Evolutionary conservation across 2,888 invertebrate genomes (phyloP).

Genomic region (Oscheius sp.): DNA sequence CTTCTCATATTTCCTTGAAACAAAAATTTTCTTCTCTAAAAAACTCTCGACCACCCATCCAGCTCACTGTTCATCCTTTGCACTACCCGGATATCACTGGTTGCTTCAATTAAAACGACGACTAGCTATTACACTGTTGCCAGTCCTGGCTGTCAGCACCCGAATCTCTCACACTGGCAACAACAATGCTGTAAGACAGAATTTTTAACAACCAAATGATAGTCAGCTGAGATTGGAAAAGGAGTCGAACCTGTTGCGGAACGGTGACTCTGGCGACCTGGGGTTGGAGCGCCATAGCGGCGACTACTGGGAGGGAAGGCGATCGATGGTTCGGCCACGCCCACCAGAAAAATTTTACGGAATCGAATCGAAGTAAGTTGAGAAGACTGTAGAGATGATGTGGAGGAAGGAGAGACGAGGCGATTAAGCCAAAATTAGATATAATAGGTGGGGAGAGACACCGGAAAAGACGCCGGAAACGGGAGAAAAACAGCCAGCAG

Average conservation of each 20-base stretch:
- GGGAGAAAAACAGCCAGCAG: constrained; percentile 15
- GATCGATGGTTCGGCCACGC: constrained; percentile 25
- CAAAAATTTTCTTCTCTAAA: too few relatives aligned
- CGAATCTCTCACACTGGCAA: neutral
- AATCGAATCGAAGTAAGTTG: too few relatives aligned
- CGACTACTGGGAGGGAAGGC: constrained; percentile 18
- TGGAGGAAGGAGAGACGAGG: neutral
- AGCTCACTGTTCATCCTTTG: too few relatives aligned
- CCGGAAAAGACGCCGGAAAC: constrained; percentile 18
- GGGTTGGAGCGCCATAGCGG: constrained; percentile 30
- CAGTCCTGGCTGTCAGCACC: constrained; percentile 17
- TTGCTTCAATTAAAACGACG: constrained; percentile 10
- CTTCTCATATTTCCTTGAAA: too few relatives aligned
- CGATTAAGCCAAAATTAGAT: neutral
- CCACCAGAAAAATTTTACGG: constrained; percentile 14
- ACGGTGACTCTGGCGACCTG: constrained; percentile 34
- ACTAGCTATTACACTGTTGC: constrained; percentile 16
- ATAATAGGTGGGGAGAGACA: neutral
- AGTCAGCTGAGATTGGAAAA: neutral
- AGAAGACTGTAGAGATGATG: constrained; percentile 1
- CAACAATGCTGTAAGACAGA: constrained; percentile 21
- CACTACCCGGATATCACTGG: too few relatives aligned
- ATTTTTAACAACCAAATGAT: neutral
- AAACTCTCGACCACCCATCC: too few relatives aligned
- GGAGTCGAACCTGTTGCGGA: constrained; percentile 31